Conservation (phyloP, 2,797 vertebrate genomes). For the Tapirus indicus region DNA sequence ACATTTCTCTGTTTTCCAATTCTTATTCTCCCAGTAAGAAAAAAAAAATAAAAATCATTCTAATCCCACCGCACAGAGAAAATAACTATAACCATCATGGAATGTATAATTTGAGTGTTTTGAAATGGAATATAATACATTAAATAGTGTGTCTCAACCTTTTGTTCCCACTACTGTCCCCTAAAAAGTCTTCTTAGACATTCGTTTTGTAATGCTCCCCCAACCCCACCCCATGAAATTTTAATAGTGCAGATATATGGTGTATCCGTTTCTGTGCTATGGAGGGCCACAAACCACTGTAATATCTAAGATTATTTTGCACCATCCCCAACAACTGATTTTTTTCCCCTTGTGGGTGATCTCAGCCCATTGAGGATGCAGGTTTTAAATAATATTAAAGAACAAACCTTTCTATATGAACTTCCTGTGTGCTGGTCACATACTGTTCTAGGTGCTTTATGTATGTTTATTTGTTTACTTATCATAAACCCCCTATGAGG, state of each 20-base stretch:
- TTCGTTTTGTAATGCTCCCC: not conserved
- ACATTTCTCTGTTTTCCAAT: not conserved
- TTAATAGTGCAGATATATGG: not conserved
- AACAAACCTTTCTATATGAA: not conserved
- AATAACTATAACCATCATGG: not conserved
- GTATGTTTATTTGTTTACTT: not conserved
- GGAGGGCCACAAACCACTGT: not conserved
- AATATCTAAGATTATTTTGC: not conserved
- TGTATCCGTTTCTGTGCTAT: not conserved
- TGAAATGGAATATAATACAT: not conserved
- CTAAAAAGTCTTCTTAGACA: not conserved
- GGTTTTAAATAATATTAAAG: not conserved
- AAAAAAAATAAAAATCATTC: not conserved
- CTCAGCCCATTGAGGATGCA: not conserved
- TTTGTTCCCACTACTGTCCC: rapidly evolving
- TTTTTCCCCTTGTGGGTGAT: not conserved
- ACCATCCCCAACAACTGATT: not conserved
- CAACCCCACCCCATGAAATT: not conserved
- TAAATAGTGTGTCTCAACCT: not conserved
- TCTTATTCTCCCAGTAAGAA: not conserved
- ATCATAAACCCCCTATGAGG: not conserved
- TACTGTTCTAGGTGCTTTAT: not conserved
- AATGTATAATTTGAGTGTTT: not conserved
- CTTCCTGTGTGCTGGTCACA: not conserved
- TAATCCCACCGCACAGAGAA: not conserved